Evolutionary conservation across 2,113 vertebrate genomes (phyloP).

Genomic region (Pseudopodoces humilis): DNA sequence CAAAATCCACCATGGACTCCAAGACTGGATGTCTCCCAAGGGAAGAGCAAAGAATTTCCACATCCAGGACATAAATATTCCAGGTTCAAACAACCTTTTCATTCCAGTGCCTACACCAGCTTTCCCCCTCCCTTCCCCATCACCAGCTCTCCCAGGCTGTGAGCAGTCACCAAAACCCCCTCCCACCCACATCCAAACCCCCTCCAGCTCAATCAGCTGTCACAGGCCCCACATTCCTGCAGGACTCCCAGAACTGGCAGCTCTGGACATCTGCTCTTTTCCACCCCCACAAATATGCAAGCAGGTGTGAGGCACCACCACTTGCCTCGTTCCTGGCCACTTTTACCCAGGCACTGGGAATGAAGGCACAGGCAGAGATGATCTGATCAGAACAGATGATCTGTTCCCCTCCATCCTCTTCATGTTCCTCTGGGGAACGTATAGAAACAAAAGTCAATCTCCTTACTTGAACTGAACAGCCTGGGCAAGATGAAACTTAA

Average conservation of each 20-base stretch:
- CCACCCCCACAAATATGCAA: slow-evolving; percentile 64
- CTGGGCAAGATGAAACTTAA: background rate
- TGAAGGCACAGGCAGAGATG: background rate
- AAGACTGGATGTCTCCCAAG: background rate
- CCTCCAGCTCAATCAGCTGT: slow-evolving; percentile 60
- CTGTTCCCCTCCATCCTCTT: background rate
- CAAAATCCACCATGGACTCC: background rate
- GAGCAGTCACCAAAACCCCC: background rate
- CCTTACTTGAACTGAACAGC: accelerated
- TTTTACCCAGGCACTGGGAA: background rate
- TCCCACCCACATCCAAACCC: background rate
- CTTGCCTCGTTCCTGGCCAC: background rate
- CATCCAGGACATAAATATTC: background rate
- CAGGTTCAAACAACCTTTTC: background rate
- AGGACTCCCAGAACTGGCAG: slow-evolving; percentile 32
- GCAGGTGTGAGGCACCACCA: slow-evolving; percentile 58
- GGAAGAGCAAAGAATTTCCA: background rate
- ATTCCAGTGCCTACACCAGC: background rate
- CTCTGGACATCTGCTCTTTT: slow-evolving; percentile 65
- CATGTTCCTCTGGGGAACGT: accelerated
- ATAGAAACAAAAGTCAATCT: background rate
- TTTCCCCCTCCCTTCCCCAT: background rate
- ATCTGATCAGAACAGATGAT: background rate
- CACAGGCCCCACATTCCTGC: slow-evolving; percentile 11
- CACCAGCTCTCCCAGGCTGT: background rate